Evolutionary conservation across 2,888 invertebrate genomes (phyloP), one percentile per base, ranked within the genome.

Genomic region (Drosophila greeni): DNA sequence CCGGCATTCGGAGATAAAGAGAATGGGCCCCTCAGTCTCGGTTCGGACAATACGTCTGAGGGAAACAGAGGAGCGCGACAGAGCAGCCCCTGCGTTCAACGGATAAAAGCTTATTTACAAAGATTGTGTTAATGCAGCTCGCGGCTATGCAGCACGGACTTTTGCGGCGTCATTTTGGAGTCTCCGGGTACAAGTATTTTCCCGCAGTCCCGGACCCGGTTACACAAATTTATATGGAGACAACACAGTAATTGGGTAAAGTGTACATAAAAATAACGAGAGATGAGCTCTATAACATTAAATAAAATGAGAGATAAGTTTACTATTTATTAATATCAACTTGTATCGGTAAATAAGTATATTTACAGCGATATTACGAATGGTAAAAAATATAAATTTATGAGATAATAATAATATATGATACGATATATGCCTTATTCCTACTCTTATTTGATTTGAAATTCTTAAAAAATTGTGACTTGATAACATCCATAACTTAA

Each of bases 21-120:
- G 51, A 36, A 66, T 47, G 43, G 34, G 49, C 59, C 47, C 48
- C 57, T 37, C 54, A 40, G 48, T 55, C 75, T 66, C 70, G 62
- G 47, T 66, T 76, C 68, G 77, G 77, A 78, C 78, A 78, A 78
- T 78, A 70, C 51, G 65, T 76, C 71, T 52, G 62, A 42, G 61
- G 34, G 37, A 20, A 54, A 34, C 45, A 16, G 47, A 33, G 62
- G 31, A 20, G 29, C 43, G 43, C 34, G 26, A 34, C 18, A 20
- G 51, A 26, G 20, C n/a, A 20, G 47, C 42, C 26, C 16, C 67
- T 67, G 67, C 60, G 43, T 23, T 40, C 42, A 60, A 53, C 74
- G 77, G 65, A 82, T 78, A 73, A 78, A 78, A 73, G 80, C 77
- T 82, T 80, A 79, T 78, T 82, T 79, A 79, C 73, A 82, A 70